These are phyloP conservation scores for Lepidochrysops patricia DNA, from an alignment of 2,888 invertebrate species.

Conservation along the genomic window DNA sequence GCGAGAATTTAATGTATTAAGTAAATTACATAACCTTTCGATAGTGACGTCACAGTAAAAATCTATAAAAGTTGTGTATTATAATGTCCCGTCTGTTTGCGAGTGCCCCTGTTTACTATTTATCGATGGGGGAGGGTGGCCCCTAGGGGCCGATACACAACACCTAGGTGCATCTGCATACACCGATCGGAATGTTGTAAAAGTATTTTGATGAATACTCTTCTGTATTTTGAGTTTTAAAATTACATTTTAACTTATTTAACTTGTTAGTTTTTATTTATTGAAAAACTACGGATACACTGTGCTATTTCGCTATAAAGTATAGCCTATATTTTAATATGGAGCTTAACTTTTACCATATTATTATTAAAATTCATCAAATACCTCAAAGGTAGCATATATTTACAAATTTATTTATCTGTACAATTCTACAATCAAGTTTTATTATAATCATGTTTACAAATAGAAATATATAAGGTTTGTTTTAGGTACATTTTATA, in stretches of 20 bases:
- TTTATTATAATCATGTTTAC: too few relatives aligned
- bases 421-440: too few relatives aligned
- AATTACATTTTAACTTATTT: background rate
- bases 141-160: slow-evolving; percentile 17
- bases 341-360: too few relatives aligned
- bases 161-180: slow-evolving; percentile 11
- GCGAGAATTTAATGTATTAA: too few relatives aligned
- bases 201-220: background rate
- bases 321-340: too few relatives aligned
- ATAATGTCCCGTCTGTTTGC: slow-evolving; percentile 29
- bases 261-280: background rate
- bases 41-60: background rate
- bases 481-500: too few relatives aligned
- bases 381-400: too few relatives aligned
- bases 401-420: too few relatives aligned
- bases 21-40: background rate
- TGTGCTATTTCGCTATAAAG: too few relatives aligned
- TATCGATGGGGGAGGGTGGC: slow-evolving; percentile 23
- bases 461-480: too few relatives aligned
- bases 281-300: background rate
- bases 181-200: background rate
- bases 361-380: too few relatives aligned
- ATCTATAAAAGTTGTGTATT: background rate
- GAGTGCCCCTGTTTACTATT: slow-evolving; percentile 36
- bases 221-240: background rate